phyloP scores from a whole-genome alignment of 2,113 vertebrate genomes.

The Microtus ochrogaster region DNA sequence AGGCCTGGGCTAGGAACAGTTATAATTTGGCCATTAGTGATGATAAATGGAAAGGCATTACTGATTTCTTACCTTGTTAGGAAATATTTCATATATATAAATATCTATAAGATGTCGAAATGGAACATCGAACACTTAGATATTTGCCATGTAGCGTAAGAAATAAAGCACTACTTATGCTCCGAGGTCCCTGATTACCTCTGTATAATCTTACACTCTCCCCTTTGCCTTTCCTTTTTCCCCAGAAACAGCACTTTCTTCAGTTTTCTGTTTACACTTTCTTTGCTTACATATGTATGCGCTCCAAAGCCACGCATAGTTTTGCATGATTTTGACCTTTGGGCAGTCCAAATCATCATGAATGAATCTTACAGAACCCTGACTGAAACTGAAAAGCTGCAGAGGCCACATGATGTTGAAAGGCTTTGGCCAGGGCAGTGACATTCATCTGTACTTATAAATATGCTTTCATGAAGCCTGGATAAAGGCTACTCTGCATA shows the following conservation, averaged over 20 bases:
- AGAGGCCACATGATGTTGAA: neutral
- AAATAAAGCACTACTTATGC: neutral
- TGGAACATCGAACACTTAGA: neutral
- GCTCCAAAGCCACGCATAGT: neutral
- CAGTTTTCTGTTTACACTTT: slow-evolving; percentile 44
- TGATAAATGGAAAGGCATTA: neutral
- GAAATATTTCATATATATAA: slow-evolving; percentile 19
- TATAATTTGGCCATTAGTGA: neutral
- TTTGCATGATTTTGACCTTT: slow-evolving; percentile 61
- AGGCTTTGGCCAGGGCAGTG: neutral
- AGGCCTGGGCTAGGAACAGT: neutral
- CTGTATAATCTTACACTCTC: neutral
- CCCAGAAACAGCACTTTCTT: neutral
- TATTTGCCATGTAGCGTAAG: slow-evolving; percentile 12
- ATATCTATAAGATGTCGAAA: neutral
- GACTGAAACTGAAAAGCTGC: slow-evolving; percentile 5
- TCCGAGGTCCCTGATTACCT: neutral
- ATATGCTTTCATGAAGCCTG: neutral
- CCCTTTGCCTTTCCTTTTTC: neutral
- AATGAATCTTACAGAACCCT: neutral
- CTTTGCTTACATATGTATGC: neutral
- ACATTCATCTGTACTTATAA: neutral
- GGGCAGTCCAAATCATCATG: neutral
- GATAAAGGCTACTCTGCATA: neutral
- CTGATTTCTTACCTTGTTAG: neutral